Conservation (phyloP, 2,113 vertebrate species). For the Protobothrops mucrosquamatus region DNA sequence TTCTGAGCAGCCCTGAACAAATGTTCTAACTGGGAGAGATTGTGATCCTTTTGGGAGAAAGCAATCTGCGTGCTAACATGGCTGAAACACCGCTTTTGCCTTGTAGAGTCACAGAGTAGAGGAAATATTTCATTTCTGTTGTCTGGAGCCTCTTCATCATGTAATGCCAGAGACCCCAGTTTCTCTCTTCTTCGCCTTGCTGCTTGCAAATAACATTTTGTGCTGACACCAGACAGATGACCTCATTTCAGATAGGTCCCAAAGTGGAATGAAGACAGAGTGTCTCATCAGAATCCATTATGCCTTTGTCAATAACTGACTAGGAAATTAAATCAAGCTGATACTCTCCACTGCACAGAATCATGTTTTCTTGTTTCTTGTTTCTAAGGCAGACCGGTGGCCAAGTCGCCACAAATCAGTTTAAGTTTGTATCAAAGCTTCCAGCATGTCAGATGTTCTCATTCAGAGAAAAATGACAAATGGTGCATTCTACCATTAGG, state of each 20-base stretch:
- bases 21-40: not conserved
- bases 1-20: not conserved
- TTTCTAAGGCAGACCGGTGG: not conserved
- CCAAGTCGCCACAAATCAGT: not conserved
- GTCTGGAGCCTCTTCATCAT: not conserved
- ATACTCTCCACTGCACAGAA: not conserved
- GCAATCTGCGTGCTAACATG: conserved; percentile 10
- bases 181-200: not conserved
- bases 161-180: accelerated
- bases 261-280: not conserved
- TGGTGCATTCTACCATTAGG: not conserved
- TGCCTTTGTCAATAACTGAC: conserved; percentile 11
- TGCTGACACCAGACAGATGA: not conserved
- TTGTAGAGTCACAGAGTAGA: not conserved
- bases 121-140: conserved; percentile 18
- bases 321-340: not conserved
- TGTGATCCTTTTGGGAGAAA: not conserved
- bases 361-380: not conserved
- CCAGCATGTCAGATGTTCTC: not conserved
- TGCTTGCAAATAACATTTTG: not conserved
- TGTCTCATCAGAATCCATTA: conserved; percentile 11
- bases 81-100: not conserved
- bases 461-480: not conserved
- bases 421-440: not conserved
- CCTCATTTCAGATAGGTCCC: not conserved